Evolutionary conservation across 2,797 vertebrate genomes (phyloP), one percentile per base, ranked within the genome.

Genomic region (Buceros bicornis): DNA sequence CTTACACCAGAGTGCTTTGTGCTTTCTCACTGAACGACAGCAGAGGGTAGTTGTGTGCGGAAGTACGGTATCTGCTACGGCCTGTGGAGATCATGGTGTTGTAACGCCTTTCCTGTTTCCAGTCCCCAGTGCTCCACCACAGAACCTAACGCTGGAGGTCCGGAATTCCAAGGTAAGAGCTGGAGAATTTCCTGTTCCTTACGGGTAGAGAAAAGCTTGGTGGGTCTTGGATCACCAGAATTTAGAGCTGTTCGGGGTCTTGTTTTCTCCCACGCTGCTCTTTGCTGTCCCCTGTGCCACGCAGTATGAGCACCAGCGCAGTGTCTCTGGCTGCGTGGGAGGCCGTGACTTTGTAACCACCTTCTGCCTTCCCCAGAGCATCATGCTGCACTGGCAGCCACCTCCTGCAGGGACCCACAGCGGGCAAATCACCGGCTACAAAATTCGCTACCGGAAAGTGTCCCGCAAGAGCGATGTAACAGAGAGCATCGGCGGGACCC

Each of bases 51-150:
- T 13, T 86, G 20, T 29, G 54, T 43, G 9, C 69, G 42, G 54
- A 83, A 80, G 62, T 78, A 4, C 8, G 40, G 31, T 15, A 33
- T 43, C 51, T 91, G 37, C 24, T 69, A 48, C 37, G 26, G 26
- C 28, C n/a, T 16, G 6, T 67, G 50, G 45, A 62, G 62, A 26
- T 62, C 33, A 4, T 56, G n/a, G 56, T 50, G 19, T 82, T 89
- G 26, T 95, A 92, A 95, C 88, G 74, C 61, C 35, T 51, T 60
- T 26, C 3, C 51, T 91, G 19, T 94, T 96, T 97, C 40, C 96
- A 99, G 99, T 99, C 40, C 99, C 99, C 37, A 99, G 99, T 82
- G 98, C 99, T 74, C 97, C 99, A 12, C 99, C 99, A n/a, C 99
- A 99, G 97, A 99, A 99, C 92, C 98, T 99, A 29, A 99, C 99